These are phyloP conservation scores for Paramisgurnus dabryanus DNA, from an alignment of 2,113 vertebrate genomes.

Conservation along the genomic window DNA sequence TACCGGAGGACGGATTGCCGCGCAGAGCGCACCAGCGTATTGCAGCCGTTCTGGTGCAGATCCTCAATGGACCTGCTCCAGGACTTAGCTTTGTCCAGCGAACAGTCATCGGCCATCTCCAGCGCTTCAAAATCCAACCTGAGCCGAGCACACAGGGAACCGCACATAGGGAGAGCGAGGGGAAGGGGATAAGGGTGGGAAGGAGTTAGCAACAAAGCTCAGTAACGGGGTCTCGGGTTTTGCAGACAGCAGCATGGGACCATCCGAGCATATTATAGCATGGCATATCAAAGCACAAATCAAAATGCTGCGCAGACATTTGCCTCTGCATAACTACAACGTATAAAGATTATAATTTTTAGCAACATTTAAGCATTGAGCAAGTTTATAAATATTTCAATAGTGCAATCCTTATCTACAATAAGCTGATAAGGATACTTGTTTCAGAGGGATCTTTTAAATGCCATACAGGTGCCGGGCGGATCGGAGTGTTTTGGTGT, in stretches of 20 bases:
- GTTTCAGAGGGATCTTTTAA: background rate
- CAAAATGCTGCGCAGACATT: background rate
- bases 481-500: background rate
- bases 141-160: conserved; percentile 55
- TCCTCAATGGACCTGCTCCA: conserved; percentile 98
- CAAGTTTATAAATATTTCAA: conserved; percentile 11
- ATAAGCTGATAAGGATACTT: background rate
- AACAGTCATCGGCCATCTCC: conserved; percentile 88
- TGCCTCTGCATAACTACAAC: too few relatives aligned
- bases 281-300: conserved; percentile 57
- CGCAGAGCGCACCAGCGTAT: conserved; percentile 91
- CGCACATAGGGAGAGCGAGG: conserved; percentile 38
- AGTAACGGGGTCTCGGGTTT: conserved; percentile 63
- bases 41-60: conserved; percentile 88
- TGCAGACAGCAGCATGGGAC: conserved; percentile 61
- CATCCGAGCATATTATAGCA: conserved; percentile 63
- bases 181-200: conserved; percentile 53
- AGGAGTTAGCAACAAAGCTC: conserved; percentile 64
- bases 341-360: background rate
- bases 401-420: background rate
- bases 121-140: conserved; percentile 97
- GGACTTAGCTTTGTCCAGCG: conserved; percentile 86
- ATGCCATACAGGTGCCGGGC: background rate
- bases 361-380: background rate
- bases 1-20: conserved; percentile 95